These are phyloP conservation scores for Manduca sexta DNA, from an alignment of 1,140 invertebrate species.

Conservation along the genomic window DNA sequence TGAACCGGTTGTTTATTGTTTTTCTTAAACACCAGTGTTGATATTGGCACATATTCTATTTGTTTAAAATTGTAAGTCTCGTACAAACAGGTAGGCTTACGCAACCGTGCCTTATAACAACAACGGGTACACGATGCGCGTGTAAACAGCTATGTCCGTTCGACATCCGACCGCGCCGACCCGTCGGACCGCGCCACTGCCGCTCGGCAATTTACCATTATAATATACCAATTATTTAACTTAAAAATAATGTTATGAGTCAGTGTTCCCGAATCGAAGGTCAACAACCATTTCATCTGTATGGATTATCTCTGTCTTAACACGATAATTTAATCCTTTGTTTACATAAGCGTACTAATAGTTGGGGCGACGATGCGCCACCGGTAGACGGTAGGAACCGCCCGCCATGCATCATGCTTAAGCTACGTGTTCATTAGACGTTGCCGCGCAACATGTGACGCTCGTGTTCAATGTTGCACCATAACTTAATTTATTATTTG, in stretches of 20 bases:
- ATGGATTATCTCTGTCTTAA: conserved; percentile 67
- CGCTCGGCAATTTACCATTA: no score
- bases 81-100: conserved; percentile 41
- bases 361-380: conserved; percentile 38
- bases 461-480: no score
- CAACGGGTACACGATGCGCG: background rate
- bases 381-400: conserved; percentile 39
- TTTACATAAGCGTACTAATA: conserved; percentile 66
- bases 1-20: conserved; percentile 65
- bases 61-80: conserved; percentile 61
- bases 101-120: conserved; percentile 34
- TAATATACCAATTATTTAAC: no score
- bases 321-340: conserved; percentile 68
- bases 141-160: no score
- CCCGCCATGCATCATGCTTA: conserved; percentile 62
- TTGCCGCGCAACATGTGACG: no score
- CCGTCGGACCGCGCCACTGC: no score
- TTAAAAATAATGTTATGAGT: conserved; percentile 29
- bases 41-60: conserved; percentile 64
- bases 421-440: no score
- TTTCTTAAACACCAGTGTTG: conserved; percentile 58
- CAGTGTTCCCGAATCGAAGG: conserved; percentile 49
- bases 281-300: conserved; percentile 68
- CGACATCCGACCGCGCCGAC: no score
- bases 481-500: no score